These are phyloP conservation scores for Pangasius mekongensis DNA, from an alignment of 2,797 vertebrate genomes.

Conservation along the genomic window DNA sequence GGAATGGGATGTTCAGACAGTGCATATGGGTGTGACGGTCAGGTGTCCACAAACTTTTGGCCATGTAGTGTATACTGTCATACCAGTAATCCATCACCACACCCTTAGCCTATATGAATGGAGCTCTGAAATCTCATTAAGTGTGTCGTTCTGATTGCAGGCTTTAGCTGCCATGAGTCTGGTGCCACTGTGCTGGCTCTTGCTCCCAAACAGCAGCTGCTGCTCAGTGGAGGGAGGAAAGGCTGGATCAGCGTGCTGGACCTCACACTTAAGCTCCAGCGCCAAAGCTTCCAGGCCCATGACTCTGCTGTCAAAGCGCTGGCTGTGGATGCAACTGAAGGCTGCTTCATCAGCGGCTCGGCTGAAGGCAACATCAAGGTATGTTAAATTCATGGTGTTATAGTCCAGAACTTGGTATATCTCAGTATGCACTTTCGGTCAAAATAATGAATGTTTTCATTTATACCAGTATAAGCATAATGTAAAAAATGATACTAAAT, in stretches of 20 bases:
- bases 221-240: constrained; percentile 93
- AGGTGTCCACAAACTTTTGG: neutral
- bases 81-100: neutral
- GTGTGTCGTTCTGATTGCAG: constrained; percentile 68
- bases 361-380: constrained; percentile 99
- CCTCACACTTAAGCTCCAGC: constrained; percentile 84
- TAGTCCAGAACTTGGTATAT: neutral
- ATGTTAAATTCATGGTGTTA: constrained; percentile 21
- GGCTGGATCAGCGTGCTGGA: constrained; percentile 92
- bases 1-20: neutral
- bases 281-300: constrained; percentile 93
- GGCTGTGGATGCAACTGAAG: constrained; percentile 87
- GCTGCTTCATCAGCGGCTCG: constrained; percentile 94
- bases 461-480: neutral
- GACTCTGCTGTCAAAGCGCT: constrained; percentile 95
- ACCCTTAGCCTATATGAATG: neutral
- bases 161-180: constrained; percentile 91
- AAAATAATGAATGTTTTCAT: neutral
- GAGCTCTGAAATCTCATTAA: neutral
- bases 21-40: neutral
- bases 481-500: neutral
- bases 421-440: neutral
- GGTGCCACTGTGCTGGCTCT: constrained; percentile 92
- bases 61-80: neutral
- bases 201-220: constrained; percentile 90